Evolutionary conservation across 2,113 vertebrate species (phyloP).

Genomic region (Hemiprocne comata): DNA sequence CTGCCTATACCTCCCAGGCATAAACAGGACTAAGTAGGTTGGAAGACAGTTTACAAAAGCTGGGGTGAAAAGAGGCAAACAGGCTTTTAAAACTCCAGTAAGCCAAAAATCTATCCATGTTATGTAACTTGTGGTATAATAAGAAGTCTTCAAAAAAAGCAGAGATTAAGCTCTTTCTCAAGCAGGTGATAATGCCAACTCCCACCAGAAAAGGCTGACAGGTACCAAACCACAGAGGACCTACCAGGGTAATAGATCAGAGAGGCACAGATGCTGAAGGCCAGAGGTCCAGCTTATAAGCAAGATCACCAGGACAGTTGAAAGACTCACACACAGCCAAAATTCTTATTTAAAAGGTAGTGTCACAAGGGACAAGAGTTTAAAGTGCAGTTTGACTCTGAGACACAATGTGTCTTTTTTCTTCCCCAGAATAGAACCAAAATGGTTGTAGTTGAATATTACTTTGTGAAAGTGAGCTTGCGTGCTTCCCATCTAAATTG

Average conservation of each 20-base stretch:
- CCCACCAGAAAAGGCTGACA: neutral
- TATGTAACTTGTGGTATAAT: neutral
- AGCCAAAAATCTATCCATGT: neutral
- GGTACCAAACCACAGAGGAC: neutral
- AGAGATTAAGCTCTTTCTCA: neutral
- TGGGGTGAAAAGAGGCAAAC: neutral
- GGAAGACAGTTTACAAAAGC: slow-evolving; percentile 10
- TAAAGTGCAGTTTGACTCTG: neutral
- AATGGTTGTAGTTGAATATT: neutral
- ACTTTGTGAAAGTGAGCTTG: neutral
- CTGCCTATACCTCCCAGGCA: neutral
- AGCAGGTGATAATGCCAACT: neutral
- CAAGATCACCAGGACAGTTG: rapidly evolving
- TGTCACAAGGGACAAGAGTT: neutral
- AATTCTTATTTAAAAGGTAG: neutral
- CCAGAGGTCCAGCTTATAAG: neutral
- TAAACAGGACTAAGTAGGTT: slow-evolving; percentile 12
- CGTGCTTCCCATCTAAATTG: neutral
- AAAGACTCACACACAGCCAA: neutral
- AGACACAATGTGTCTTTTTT: neutral
- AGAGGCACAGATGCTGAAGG: neutral
- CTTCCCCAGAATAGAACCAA: neutral
- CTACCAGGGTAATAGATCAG: neutral
- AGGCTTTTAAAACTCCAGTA: neutral
- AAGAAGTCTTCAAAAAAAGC: neutral